phyloP scores from a whole-genome alignment of 2,113 vertebrate species.

The Clarias magur region DNA sequence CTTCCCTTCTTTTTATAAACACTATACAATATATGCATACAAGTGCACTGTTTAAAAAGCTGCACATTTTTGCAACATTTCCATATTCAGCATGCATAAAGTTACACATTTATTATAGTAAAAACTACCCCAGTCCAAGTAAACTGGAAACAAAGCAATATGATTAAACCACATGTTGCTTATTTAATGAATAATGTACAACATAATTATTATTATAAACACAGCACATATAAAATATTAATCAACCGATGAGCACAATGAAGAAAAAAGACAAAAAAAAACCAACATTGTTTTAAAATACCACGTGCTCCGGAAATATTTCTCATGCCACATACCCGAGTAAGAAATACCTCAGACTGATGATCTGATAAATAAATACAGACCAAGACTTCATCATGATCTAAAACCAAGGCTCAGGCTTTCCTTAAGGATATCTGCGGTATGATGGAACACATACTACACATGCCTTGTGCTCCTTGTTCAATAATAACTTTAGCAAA shows the following conservation, averaged over 20 bases:
- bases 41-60: slow-evolving; percentile 12
- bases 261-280: not conserved
- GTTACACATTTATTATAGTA: not conserved
- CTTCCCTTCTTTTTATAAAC: slow-evolving; percentile 34
- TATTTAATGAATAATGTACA: not conserved
- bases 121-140: not conserved
- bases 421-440: not conserved
- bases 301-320: not conserved
- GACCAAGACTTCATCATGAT: not conserved
- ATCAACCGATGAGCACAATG: not conserved
- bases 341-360: not conserved
- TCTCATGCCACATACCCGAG: too few species aligned
- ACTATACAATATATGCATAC: not conserved
- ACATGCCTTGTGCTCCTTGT: not conserved
- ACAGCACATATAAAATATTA: not conserved
- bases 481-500: not conserved
- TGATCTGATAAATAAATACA: not conserved
- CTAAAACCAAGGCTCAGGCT: not conserved
- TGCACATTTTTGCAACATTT: slow-evolving; percentile 8
- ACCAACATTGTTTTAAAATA: not conserved
- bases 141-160: not conserved
- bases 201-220: not conserved
- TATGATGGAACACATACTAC: not conserved
- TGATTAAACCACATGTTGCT: not conserved
- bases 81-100: not conserved